Evolutionary conservation across 2,888 invertebrate species (phyloP).

Genomic region (Diadegma fenestrale): DNA sequence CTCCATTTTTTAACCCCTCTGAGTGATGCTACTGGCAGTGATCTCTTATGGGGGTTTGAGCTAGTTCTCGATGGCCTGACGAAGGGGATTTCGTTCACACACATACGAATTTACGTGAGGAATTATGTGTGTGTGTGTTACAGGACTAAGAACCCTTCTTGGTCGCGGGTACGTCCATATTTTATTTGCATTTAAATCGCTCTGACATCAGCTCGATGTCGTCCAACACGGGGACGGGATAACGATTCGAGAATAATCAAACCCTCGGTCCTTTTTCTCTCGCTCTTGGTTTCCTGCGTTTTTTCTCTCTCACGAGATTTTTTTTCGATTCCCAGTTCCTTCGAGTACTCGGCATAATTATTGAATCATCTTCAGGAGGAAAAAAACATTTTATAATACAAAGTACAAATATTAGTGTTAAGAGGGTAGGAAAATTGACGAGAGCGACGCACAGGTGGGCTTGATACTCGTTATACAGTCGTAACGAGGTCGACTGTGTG

Average conservation of each 20-base stretch:
- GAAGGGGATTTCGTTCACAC: constrained; percentile 18
- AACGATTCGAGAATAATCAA: constrained; percentile 27
- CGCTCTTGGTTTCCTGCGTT: not conserved
- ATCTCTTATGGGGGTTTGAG: constrained; percentile 25
- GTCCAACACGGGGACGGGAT: constrained; percentile 23
- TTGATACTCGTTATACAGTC: not conserved
- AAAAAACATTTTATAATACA: constrained; percentile 36
- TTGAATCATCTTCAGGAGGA: not conserved
- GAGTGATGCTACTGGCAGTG: constrained; percentile 9
- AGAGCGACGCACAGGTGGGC: constrained; percentile 29
- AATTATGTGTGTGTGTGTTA: not conserved
- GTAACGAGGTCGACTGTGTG: not conserved
- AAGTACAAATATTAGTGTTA: constrained; percentile 48
- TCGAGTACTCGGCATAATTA: constrained; percentile 32
- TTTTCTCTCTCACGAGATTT: constrained; percentile 3
- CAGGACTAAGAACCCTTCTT: constrained; percentile 39
- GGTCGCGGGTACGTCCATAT: constrained; percentile 44
- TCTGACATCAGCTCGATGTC: constrained; percentile 35
- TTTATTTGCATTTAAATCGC: constrained; percentile 64
- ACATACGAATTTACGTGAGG: not conserved
- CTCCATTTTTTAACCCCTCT: constrained; percentile 51
- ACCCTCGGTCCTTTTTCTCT: not conserved
- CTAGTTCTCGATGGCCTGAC: constrained; percentile 46
- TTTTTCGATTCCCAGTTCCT: constrained; percentile 5
- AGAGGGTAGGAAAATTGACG: constrained; percentile 29